phyloP scores from a whole-genome alignment of 2,797 vertebrate genomes.

The Sternarchorhynchus goeldii region DNA sequence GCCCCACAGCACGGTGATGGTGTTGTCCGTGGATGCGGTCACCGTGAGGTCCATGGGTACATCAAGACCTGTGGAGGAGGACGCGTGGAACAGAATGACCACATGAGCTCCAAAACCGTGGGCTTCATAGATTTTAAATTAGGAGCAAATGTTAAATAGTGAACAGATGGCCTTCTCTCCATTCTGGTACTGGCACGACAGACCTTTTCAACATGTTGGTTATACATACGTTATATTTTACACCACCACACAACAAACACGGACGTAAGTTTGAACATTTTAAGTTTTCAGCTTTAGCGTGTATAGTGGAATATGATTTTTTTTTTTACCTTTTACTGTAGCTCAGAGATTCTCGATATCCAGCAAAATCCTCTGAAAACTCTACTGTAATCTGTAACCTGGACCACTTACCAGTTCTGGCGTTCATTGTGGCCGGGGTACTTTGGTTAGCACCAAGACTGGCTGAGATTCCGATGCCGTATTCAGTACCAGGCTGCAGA shows the following conservation, averaged over 20 bases:
- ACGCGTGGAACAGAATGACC: neutral
- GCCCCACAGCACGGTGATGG: conserved; percentile 91
- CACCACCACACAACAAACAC: neutral
- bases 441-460: conserved; percentile 88
- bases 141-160: neutral
- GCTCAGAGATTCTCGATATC: neutral
- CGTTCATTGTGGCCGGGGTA: conserved; percentile 93
- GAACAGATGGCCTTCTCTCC: neutral
- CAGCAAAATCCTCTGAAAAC: conserved; percentile 2
- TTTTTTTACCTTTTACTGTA: too few species aligned
- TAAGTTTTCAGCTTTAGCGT: too few species aligned
- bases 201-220: neutral
- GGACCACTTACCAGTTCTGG: conserved; percentile 87
- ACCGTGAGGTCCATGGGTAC: conserved; percentile 88
- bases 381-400: conserved; percentile 5
- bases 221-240: neutral
- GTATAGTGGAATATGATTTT: too few species aligned
- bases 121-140: neutral
- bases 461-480: conserved; percentile 93
- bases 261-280: too few species aligned
- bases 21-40: conserved; percentile 91
- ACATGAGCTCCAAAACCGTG: neutral
- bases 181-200: too few species aligned
- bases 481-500: conserved; percentile 93
- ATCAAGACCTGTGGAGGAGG: conserved; percentile 81